These are phyloP conservation scores for Parascotia fuliginaria DNA, from an alignment of 2,888 invertebrate species.

Conservation along the genomic window DNA sequence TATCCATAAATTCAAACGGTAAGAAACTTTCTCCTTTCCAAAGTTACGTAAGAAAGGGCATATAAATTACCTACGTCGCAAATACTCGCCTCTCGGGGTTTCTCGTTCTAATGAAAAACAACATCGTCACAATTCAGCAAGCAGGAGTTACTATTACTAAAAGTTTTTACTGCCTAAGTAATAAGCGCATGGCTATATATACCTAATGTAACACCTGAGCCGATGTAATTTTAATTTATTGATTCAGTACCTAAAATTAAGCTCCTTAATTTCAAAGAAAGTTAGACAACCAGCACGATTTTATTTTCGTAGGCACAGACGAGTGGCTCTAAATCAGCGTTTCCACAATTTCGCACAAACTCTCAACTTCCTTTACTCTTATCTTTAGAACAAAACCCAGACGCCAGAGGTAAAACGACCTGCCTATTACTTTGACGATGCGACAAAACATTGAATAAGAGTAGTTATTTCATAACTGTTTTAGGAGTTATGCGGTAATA, in stretches of 20 bases:
- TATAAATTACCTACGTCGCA: conserved; percentile 64
- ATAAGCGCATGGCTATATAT: conserved; percentile 29
- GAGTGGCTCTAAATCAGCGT: conserved; percentile 42
- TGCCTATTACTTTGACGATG: conserved; percentile 71
- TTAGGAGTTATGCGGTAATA: conserved; percentile 50
- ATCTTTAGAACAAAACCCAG: conserved; percentile 60
- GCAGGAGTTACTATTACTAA: conserved; percentile 42
- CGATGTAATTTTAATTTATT: conserved; percentile 21
- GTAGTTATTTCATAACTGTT: conserved; percentile 54
- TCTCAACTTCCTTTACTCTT: conserved; percentile 51
- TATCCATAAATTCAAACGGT: conserved; percentile 57
- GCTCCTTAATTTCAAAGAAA: background rate
- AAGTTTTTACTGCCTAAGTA: conserved; percentile 31
- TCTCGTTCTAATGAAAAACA: conserved; percentile 63
- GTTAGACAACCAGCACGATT: background rate
- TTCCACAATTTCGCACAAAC: conserved; percentile 45
- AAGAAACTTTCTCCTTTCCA: conserved; percentile 55
- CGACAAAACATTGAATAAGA: conserved; percentile 69
- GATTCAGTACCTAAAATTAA: conserved; percentile 2
- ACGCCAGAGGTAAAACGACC: conserved; percentile 62
- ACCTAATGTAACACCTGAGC: conserved; percentile 15
- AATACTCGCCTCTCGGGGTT: conserved; percentile 49
- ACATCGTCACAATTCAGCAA: conserved; percentile 55
- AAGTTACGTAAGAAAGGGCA: conserved; percentile 56
- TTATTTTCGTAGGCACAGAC: conserved; percentile 22